A percentile compares a stretch with the other conserved stretches of the same genome.
phyloP scores from a whole-genome alignment of 2,888 invertebrate species.

The Dichetophora obliterata region DNA sequence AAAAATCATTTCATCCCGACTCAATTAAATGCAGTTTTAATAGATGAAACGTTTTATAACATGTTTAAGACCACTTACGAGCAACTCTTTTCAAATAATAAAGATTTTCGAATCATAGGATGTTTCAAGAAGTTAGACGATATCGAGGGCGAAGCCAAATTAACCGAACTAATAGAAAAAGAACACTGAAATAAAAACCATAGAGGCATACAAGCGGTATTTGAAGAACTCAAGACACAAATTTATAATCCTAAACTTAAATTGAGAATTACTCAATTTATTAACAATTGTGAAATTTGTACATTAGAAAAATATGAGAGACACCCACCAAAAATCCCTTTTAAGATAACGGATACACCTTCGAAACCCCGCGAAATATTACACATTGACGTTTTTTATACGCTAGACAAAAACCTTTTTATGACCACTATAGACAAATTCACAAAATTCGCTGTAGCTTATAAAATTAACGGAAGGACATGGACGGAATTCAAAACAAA shows the following conservation, averaged over 20 bases:
- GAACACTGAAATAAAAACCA: slow-evolving; percentile 12
- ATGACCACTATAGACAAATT: slow-evolving; percentile 33
- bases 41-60: background rate
- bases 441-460: slow-evolving; percentile 25
- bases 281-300: slow-evolving; percentile 49
- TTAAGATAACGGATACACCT: slow-evolving; percentile 14
- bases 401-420: slow-evolving; percentile 26
- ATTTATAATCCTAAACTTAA: slow-evolving; percentile 42
- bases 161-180: slow-evolving; percentile 22
- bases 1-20: slow-evolving; percentile 35
- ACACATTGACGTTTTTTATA: slow-evolving; percentile 36
- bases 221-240: slow-evolving; percentile 18
- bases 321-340: slow-evolving; percentile 36
- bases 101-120: background rate
- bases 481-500: slow-evolving; percentile 31
- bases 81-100: background rate
- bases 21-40: slow-evolving; percentile 11
- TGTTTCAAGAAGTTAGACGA: background rate
- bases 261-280: slow-evolving; percentile 45
- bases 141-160: slow-evolving; percentile 41
- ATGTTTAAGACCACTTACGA: background rate
- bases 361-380: slow-evolving; percentile 26
- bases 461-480: slow-evolving; percentile 25
- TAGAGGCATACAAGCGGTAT: slow-evolving; percentile 42
- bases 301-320: slow-evolving; percentile 44